These are phyloP conservation scores for Acipenser oxyrinchus DNA, from an alignment of 2,797 vertebrate species.

Conservation along the genomic window DNA sequence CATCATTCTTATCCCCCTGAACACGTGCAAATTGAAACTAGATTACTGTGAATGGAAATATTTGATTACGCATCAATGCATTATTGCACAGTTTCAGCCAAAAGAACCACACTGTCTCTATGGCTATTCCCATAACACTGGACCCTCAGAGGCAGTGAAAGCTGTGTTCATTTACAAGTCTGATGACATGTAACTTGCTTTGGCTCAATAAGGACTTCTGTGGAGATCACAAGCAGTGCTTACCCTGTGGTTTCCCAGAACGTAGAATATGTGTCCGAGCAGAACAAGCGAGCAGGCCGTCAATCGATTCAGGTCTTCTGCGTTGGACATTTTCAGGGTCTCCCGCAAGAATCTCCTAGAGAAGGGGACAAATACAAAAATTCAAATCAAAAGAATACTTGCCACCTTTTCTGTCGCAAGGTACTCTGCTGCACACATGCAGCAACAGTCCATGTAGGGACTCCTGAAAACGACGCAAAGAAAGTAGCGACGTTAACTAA, in stretches of 20 bases:
- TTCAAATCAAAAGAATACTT: no score
- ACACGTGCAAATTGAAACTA: no score
- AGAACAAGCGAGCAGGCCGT: constrained; percentile 94
- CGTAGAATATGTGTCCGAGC: constrained; percentile 95
- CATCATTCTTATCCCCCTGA: no score
- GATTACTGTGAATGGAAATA: no score
- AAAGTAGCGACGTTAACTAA: no score
- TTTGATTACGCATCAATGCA: no score
- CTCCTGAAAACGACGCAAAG: no score
- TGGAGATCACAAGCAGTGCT: constrained; percentile 23
- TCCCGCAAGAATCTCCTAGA: constrained; percentile 85
- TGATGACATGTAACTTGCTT: not conserved
- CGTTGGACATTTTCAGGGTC: constrained; percentile 97
- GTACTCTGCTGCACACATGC: no score
- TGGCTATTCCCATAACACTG: not conserved
- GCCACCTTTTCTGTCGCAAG: no score
- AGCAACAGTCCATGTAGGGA: no score
- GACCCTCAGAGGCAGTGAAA: not conserved
- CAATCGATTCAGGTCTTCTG: constrained; percentile 91
- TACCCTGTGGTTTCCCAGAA: constrained; percentile 93
- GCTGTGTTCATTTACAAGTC: not conserved
- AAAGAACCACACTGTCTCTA: not conserved
- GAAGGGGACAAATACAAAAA: not conserved
- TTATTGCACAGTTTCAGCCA: not conserved
- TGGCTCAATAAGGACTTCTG: not conserved